Evolutionary conservation across 2,888 invertebrate species (phyloP), one percentile per base, ranked within the genome.

Genomic region (Masnerella sp.): DNA sequence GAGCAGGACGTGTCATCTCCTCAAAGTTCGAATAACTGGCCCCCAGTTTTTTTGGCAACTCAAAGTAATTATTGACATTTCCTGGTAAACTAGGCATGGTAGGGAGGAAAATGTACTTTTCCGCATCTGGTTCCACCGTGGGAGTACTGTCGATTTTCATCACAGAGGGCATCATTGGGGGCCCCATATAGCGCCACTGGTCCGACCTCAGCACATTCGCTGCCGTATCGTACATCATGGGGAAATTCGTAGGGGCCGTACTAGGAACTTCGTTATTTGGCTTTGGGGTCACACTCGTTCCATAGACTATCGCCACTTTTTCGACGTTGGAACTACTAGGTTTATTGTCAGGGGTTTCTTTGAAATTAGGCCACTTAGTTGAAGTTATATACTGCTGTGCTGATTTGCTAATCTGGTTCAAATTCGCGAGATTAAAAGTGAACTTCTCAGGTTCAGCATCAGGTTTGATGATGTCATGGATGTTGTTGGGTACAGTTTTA

Each of bases 131-230:
- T 28, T 74, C 42, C 12, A 25, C 30, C 25, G 17, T 15, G 11
- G 34, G 18, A 3, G 5, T 38, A 4, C 61, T 36, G n/a, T 42
- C n/a, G 38, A 34, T 0, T 42, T 78, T n/a, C 76, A 25, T 12
- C 20, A 80, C 77, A 3, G 82, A 80, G 9, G 84, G 82, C 76
- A 25, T 12, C 20, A 80, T 77, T 4, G 82, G 81, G 9, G 84
- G 82, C 2, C 88, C 88, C 59, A 84, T 88, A 71, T 90, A 90
- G 11, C 87, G 88, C 80, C 90, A 85, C 54, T 85, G 83, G 56
- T 83, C 81, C 0, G 80, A 81, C 0, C 80, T 77, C 12, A 87
- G 25, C 17, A 84, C 52, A 49, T 82, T 80, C 1, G 58, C 4
- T n/a, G n/a, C 43, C 12, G 38, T 12, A 17, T 59, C 36, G 11